phyloP scores from a whole-genome alignment of 1,140 invertebrate genomes.

The Monochamus saltuarius region DNA sequence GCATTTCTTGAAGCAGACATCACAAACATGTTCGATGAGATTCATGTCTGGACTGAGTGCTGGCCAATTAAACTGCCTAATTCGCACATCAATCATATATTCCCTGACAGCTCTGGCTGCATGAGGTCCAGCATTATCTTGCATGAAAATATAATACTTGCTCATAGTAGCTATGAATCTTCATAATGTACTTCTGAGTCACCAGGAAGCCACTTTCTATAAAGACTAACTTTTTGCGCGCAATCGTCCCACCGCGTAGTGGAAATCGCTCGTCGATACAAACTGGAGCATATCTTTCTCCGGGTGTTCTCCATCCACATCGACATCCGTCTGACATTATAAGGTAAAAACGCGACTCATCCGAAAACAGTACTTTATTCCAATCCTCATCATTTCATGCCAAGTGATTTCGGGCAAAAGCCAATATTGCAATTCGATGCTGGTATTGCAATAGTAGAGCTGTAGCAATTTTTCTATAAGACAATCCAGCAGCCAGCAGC shows the following conservation, averaged over 20 bases:
- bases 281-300: conserved; percentile 7
- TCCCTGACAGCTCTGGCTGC: too few relatives aligned
- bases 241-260: not conserved
- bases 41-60: not conserved
- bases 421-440: too few relatives aligned
- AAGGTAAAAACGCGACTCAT: not conserved
- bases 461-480: too few relatives aligned
- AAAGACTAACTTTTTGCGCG: not conserved
- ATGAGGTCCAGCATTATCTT: not conserved
- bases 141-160: not conserved
- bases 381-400: not conserved
- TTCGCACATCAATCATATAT: not conserved
- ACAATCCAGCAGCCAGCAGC: too few relatives aligned
- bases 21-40: conserved; percentile 10
- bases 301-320: not conserved
- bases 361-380: not conserved
- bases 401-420: not conserved
- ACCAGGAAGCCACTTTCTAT: not conserved
- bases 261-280: conserved; percentile 4
- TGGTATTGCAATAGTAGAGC: too few relatives aligned
- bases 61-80: not conserved
- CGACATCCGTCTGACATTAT: not conserved
- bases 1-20: not conserved
- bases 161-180: not conserved
- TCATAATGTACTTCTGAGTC: not conserved